Percentiles rank a stretch among this genome's conserved stretches.
phyloP scores from a whole-genome alignment of 1,140 invertebrate species.

The Gryllus bimaculatus region DNA sequence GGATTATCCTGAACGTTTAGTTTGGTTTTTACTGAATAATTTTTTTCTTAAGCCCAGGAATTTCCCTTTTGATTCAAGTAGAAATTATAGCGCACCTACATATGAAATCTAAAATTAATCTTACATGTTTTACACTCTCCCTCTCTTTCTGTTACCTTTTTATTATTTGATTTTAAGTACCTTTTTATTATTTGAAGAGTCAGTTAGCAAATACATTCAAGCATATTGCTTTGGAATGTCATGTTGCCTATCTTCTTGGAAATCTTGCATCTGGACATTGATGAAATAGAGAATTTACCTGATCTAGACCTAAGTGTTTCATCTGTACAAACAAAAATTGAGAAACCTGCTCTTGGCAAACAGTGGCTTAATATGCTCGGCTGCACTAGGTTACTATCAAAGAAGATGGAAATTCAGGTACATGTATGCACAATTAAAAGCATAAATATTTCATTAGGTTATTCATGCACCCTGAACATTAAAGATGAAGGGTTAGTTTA shows the following conservation, averaged over 20 bases:
- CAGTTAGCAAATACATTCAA: slow-evolving; percentile 43
- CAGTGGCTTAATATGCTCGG: slow-evolving; percentile 36
- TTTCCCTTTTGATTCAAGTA: neutral
- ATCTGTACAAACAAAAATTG: neutral
- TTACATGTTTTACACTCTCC: no score
- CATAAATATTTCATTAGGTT: neutral
- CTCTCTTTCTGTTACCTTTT: slow-evolving; percentile 13
- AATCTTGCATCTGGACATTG: slow-evolving; percentile 46
- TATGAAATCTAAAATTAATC: no score
- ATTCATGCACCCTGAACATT: neutral
- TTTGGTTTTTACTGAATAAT: no score
- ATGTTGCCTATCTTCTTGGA: slow-evolving; percentile 42
- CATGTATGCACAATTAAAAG: slow-evolving; percentile 27
- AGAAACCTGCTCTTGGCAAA: slow-evolving; percentile 34
- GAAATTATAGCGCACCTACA: no score
- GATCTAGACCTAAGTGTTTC: neutral
- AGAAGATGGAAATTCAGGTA: slow-evolving; percentile 26
- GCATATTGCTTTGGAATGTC: slow-evolving; percentile 40
- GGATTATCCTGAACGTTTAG: no score
- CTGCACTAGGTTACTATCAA: slow-evolving; percentile 33
- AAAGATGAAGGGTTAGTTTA: neutral
- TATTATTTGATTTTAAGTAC: slow-evolving; percentile 26
- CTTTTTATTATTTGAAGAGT: slow-evolving; percentile 42
- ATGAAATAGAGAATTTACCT: slow-evolving; percentile 32
- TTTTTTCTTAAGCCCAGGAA: neutral